Evolutionary conservation across 1,140 invertebrate species (phyloP).

Genomic region (Cydia pomonella): DNA sequence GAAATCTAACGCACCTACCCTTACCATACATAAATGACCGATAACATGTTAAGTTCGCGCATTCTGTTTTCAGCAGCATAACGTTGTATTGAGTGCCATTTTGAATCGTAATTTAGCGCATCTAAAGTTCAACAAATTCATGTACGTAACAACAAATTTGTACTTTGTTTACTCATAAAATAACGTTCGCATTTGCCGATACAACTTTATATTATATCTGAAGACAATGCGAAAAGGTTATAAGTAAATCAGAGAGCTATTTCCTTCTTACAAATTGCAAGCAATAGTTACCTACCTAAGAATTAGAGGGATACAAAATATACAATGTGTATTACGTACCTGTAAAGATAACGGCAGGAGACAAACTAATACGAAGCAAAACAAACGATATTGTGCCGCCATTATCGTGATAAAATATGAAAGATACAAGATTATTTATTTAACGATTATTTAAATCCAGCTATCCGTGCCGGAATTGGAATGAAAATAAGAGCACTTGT

Average conservation of each 20-base stretch:
- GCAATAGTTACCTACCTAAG: neutral
- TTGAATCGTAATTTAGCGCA: neutral
- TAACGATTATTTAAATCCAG: neutral
- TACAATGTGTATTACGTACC: neutral
- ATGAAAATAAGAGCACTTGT: neutral
- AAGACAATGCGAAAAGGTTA: too few relatives aligned
- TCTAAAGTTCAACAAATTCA: conserved; percentile 1
- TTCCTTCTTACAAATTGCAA: too few relatives aligned
- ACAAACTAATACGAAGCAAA: neutral
- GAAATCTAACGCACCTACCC: too few relatives aligned
- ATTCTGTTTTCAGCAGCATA: neutral
- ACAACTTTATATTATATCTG: too few relatives aligned
- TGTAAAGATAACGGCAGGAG: conserved; percentile 13
- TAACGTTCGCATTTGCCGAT: too few relatives aligned
- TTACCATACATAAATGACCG: neutral
- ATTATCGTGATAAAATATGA: conserved; percentile 3
- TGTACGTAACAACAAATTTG: neutral
- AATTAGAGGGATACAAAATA: neutral
- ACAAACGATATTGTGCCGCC: neutral
- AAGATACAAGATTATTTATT: neutral
- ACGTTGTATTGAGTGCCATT: neutral
- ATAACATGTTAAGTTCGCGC: neutral
- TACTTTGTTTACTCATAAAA: too few relatives aligned
- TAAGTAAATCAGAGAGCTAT: too few relatives aligned
- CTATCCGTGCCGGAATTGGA: neutral